Conservation (phyloP, 2,113 vertebrate species). For the Rhinopomastus cyanomelas region DNA sequence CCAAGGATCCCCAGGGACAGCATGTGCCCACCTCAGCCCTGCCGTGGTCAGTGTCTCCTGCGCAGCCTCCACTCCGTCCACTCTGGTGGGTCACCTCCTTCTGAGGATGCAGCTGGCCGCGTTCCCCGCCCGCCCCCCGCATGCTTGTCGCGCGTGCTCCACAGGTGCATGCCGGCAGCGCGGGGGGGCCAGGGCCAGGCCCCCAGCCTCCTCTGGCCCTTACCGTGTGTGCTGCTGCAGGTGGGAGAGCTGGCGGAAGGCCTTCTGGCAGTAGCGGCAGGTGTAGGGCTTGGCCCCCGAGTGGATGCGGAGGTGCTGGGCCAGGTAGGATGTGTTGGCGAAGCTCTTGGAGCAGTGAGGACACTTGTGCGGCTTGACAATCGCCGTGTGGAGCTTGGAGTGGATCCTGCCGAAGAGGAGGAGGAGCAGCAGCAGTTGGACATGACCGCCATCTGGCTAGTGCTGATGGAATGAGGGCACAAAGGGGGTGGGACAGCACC, state of each 20-base stretch:
- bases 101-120: slow-evolving; percentile 66
- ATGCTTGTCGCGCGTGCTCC: slow-evolving; percentile 78
- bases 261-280: slow-evolving; percentile 94
- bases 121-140: slow-evolving; percentile 76
- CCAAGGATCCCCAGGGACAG: slow-evolving; percentile 56
- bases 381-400: slow-evolving; percentile 92
- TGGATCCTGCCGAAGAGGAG: slow-evolving; percentile 89
- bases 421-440: slow-evolving; percentile 79
- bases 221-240: slow-evolving; percentile 99
- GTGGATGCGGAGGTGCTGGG: slow-evolving; percentile 97
- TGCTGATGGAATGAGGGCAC: slow-evolving; percentile 66
- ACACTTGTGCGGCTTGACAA: slow-evolving; percentile 97
- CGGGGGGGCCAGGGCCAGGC: slow-evolving; percentile 69
- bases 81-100: slow-evolving; percentile 61
- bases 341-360: slow-evolving; percentile 94
- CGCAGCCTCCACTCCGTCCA: slow-evolving; percentile 68
- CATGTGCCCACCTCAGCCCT: slow-evolving; percentile 63
- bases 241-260: slow-evolving; percentile 96
- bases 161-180: slow-evolving; percentile 78
- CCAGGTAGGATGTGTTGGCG: slow-evolving; percentile 97
- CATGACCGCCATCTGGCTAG: slow-evolving; percentile 68
- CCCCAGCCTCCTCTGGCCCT: slow-evolving; percentile 81
- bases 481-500: slow-evolving; percentile 70
- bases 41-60: slow-evolving; percentile 60
- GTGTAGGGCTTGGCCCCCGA: slow-evolving; percentile 97